Percentiles rank a stretch among this genome's conserved stretches.
Conservation (phyloP, 2,888 invertebrate species). For the Caenorhabditis sp. region DNA sequence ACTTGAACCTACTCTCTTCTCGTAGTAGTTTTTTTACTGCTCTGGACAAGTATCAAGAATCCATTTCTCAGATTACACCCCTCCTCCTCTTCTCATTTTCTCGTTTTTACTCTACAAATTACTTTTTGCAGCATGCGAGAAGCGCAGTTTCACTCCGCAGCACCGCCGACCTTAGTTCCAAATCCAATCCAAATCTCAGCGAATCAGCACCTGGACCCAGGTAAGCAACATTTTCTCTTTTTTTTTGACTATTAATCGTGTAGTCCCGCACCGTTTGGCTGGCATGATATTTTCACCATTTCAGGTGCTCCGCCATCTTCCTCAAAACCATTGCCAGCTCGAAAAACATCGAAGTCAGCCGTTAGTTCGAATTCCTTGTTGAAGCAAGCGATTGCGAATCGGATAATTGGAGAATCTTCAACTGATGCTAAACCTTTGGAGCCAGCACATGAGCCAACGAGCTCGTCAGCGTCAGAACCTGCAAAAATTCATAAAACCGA, state of each 20-base stretch:
- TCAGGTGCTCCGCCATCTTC: background rate
- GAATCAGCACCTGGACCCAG: constrained; percentile 59
- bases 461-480: constrained; percentile 15
- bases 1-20: no score
- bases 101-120: background rate
- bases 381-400: constrained; percentile 68
- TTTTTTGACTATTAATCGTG: background rate
- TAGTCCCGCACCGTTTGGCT: background rate
- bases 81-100: no score
- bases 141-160: constrained; percentile 61
- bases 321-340: constrained; percentile 18
- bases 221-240: constrained; percentile 11
- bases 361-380: constrained; percentile 54
- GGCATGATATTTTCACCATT: background rate
- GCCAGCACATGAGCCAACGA: background rate
- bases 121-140: constrained; percentile 61
- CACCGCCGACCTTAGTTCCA: constrained; percentile 42
- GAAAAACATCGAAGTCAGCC: constrained; percentile 4
- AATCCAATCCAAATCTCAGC: constrained; percentile 46
- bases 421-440: background rate
- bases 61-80: no score
- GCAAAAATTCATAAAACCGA: constrained; percentile 41
- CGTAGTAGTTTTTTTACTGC: background rate
- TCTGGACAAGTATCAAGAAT: no score
- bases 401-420: constrained; percentile 32